Evolutionary conservation across 2,888 invertebrate species (phyloP).

Genomic region (Agrotis exclamationis): DNA sequence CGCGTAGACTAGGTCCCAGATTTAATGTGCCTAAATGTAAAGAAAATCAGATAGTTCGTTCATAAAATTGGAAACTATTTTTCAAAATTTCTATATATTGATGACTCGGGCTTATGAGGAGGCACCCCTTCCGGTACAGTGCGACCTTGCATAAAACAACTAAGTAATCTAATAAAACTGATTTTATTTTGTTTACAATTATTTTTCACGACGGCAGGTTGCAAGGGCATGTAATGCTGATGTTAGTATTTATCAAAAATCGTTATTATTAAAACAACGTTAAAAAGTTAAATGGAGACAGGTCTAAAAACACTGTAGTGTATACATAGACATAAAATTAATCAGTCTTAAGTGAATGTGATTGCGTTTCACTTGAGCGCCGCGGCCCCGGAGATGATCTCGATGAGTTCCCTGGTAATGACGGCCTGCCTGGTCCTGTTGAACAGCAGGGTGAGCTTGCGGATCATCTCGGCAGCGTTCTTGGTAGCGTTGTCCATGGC

Average conservation of each 20-base stretch:
- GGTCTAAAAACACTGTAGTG: neutral
- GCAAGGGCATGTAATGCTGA: neutral
- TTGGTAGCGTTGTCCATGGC: constrained; percentile 96
- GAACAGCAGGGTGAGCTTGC: constrained; percentile 93
- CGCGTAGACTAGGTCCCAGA: too few relatives aligned
- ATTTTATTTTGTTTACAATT: neutral
- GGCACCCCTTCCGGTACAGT: too few relatives aligned
- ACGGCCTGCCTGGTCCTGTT: constrained; percentile 96
- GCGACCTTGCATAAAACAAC: neutral
- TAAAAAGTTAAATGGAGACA: neutral
- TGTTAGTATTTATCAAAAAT: neutral
- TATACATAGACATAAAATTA: neutral
- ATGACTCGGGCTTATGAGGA: too few relatives aligned
- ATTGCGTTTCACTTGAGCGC: constrained; percentile 91
- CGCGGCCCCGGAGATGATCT: constrained; percentile 97
- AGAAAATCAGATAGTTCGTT: too few relatives aligned
- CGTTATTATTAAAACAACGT: neutral
- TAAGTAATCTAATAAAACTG: neutral
- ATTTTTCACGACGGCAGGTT: neutral
- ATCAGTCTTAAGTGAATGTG: neutral
- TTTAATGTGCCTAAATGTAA: too few relatives aligned
- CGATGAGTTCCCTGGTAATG: constrained; percentile 97
- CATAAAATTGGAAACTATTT: too few relatives aligned
- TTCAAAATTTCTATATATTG: too few relatives aligned
- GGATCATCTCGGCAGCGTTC: constrained; percentile 96